Percentiles rank a stretch among this genome's conserved stretches.
Evolutionary conservation across 2,797 vertebrate genomes (phyloP).

Genomic region (Crax fasciolata): DNA sequence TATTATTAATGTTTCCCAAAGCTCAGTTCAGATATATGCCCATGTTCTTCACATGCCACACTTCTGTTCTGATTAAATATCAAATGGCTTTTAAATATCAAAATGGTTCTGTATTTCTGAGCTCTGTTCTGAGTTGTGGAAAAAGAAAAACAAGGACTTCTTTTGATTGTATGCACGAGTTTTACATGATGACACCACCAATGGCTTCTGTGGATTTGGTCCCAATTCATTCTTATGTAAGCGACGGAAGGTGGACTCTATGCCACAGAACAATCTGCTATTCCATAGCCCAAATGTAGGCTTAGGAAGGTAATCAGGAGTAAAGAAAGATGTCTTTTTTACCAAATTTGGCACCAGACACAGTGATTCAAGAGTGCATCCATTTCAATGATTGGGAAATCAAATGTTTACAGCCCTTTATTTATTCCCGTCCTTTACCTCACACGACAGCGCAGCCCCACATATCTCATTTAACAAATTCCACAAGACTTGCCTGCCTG

Average conservation of each 20-base stretch:
- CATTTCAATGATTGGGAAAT: neutral
- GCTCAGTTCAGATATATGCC: slow-evolving; percentile 32
- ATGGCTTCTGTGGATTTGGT: neutral
- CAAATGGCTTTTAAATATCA: slow-evolving; percentile 32
- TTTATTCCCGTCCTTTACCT: neutral
- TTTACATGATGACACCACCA: neutral
- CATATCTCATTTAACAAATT: neutral
- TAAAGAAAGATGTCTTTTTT: neutral
- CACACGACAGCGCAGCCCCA: neutral
- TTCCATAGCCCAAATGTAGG: neutral
- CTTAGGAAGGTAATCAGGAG: neutral
- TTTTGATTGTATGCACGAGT: neutral
- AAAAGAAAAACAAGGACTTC: neutral
- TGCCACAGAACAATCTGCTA: neutral
- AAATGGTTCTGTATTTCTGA: slow-evolving; percentile 26
- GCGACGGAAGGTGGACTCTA: neutral
- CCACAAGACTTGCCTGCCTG: neutral
- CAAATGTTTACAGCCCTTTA: neutral
- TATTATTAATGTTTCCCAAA: slow-evolving; percentile 53
- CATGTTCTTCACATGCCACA: slow-evolving; percentile 18
- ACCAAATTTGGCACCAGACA: neutral
- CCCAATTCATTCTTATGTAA: neutral
- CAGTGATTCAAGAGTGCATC: neutral
- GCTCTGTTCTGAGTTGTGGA: neutral
- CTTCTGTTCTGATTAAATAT: slow-evolving; percentile 57